These are phyloP conservation scores for Alexandromys fortis DNA, from an alignment of 2,113 vertebrate species.

Conservation along the genomic window DNA sequence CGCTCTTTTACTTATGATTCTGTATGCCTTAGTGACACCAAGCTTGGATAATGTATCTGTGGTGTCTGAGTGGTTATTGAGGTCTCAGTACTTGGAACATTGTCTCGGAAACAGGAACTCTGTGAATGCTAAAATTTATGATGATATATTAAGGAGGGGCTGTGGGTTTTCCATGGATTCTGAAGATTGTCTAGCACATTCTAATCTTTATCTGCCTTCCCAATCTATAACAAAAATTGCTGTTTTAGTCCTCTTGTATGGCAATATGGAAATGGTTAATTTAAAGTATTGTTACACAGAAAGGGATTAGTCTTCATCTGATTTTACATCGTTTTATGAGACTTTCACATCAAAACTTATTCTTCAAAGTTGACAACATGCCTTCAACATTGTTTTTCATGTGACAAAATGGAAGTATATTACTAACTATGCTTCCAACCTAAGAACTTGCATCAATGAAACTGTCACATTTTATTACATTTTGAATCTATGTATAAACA, in stretches of 20 bases:
- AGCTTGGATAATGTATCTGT: neutral
- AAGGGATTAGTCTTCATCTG: neutral
- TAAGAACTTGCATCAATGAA: neutral
- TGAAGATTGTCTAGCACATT: neutral
- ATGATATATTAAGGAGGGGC: neutral
- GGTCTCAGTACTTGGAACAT: neutral
- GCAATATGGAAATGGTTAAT: neutral
- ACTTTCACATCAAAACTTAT: neutral
- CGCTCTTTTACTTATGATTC: neutral
- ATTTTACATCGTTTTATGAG: neutral
- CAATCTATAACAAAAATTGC: neutral
- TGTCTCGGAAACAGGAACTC: neutral
- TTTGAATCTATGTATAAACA: neutral
- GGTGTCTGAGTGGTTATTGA: neutral
- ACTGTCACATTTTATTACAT: neutral
- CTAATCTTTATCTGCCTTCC: neutral
- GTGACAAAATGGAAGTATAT: neutral
- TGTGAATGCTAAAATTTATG: neutral
- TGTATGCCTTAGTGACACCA: neutral
- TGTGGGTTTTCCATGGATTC: neutral
- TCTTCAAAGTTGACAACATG: neutral
- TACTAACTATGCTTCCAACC: neutral
- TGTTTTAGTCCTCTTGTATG: constrained; percentile 1
- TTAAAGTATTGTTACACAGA: neutral
- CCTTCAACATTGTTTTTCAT: neutral